Conservation (phyloP, 2,797 vertebrate genomes). For the Enteromius viviparus region DNA sequence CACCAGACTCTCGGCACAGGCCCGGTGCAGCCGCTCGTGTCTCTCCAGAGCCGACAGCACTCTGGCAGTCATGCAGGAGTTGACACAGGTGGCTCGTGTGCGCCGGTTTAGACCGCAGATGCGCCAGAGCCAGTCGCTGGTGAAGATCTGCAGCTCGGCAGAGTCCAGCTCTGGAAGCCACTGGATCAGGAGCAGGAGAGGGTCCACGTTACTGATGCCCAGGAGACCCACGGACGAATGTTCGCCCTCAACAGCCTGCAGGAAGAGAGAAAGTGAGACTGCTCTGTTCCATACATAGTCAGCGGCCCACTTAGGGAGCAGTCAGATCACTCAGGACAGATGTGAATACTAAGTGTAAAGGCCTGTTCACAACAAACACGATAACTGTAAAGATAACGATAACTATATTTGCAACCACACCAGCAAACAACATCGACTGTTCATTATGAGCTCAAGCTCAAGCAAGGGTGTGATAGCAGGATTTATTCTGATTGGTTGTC, state of each 20-base stretch:
- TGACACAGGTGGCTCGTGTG: constrained; percentile 92
- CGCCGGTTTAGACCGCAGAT: constrained; percentile 94
- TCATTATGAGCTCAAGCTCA: too few relatives aligned
- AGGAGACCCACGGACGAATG: constrained; percentile 93
- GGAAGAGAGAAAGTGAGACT: constrained; percentile 52
- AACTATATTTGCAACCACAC: too few relatives aligned
- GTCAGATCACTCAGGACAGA: not conserved
- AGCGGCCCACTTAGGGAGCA: not conserved
- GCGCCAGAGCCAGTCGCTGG: constrained; percentile 90
- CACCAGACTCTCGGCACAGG: constrained; percentile 89
- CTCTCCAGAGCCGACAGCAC: constrained; percentile 82
- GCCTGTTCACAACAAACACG: too few relatives aligned
- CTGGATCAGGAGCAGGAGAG: constrained; percentile 90
- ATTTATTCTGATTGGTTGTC: too few relatives aligned
- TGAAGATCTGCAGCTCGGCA: constrained; percentile 89
- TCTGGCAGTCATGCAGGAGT: constrained; percentile 87
- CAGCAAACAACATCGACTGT: too few relatives aligned
- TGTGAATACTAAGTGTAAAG: not conserved
- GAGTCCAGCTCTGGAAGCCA: constrained; percentile 95
- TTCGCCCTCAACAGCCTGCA: constrained; percentile 93
- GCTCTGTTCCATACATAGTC: not conserved
- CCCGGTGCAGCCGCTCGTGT: constrained; percentile 79
- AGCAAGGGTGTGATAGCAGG: too few relatives aligned
- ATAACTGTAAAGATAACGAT: too few relatives aligned
- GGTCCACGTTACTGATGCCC: constrained; percentile 96